Conservation (phyloP, 2,797 vertebrate genomes). For the Leptatherina wallacei region DNA sequence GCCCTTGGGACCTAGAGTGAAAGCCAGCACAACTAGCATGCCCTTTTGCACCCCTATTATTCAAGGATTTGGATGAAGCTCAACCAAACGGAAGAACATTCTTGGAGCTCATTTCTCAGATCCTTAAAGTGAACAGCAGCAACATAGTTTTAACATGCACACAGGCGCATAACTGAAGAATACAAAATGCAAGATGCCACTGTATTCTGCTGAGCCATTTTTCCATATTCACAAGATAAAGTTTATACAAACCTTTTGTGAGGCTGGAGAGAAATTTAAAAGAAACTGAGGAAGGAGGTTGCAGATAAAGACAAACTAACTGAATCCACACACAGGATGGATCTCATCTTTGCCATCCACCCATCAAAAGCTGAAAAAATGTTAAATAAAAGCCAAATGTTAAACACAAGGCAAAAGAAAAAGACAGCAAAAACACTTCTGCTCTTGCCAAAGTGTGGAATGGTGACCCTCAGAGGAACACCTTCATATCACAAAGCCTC, state of each 20-base stretch:
- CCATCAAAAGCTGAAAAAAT: conserved; percentile 54
- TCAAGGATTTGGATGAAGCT: conserved; percentile 70
- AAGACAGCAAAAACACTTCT: conserved; percentile 22
- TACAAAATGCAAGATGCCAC: conserved; percentile 62
- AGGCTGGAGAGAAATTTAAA: conserved; percentile 41
- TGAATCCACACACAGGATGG: conserved; percentile 49
- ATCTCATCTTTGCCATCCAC: conserved; percentile 25
- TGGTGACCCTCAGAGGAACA: conserved; percentile 56
- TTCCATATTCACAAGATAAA: conserved; percentile 51
- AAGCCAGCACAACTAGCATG: conserved; percentile 72
- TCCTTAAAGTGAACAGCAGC: conserved; percentile 62
- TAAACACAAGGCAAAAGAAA: conserved; percentile 39
- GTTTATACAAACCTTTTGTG: conserved; percentile 45
- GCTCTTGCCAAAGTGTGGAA: conserved; percentile 63
- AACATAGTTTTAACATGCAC: conserved; percentile 52
- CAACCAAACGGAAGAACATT: conserved; percentile 64
- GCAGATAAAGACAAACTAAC: conserved; percentile 35
- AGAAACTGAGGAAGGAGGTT: conserved; percentile 33
- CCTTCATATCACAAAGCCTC: conserved; percentile 62
- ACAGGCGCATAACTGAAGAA: conserved; percentile 51
- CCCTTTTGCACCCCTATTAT: conserved; percentile 64
- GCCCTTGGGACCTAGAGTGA: conserved; percentile 88
- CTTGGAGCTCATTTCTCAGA: conserved; percentile 66
- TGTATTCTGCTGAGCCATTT: conserved; percentile 79
- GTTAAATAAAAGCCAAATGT: conserved; percentile 27